Evolutionary conservation across 2,797 vertebrate genomes (phyloP), one percentile per base, ranked within the genome.

Genomic region (Oceanodroma leucorhoa): DNA sequence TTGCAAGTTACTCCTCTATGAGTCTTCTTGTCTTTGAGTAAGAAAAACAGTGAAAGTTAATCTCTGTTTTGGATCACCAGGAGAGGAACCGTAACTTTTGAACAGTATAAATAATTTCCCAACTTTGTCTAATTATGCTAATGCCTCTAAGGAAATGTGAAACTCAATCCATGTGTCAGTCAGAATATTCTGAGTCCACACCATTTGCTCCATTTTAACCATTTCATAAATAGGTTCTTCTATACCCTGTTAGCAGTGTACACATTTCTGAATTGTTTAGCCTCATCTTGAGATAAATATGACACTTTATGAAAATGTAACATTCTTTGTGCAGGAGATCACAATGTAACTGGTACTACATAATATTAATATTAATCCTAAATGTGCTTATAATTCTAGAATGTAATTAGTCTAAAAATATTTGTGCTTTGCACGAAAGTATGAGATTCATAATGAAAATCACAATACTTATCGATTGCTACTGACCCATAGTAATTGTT

Each of bases 401-500:
- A n/a, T 78, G 54, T 14, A 90, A 85, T 72, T 79, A 91, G 29
- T 64, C 32, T 55, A 58, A 81, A 83, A 76, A 70, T 41, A 34
- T 34, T 70, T 82, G 17, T 70, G 53, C 48, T 93, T 86, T 76
- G 41, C 40, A 92, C 21, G 65, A 32, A 88, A 26, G 32, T 57
- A 34, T 64, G n/a, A 67, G 2, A 20, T 65, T 88, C 50, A 38
- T 58, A 88, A 92, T 75, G 43, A 85, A 82, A 93, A 94, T 51
- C 38, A 88, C 71, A 94, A 81, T 73, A n/a, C 4, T 64, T 32
- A 90, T 76, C 4, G 1, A 78, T 90, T 92, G 38, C 91, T 96
- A 48, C n/a, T 90, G 83, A 91, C 41, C 78, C 55, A 89, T 3
- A 89, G 34, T 57, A 96, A 95, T 83, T 38, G n/a, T 57, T 77